phyloP scores from a whole-genome alignment of 2,888 invertebrate genomes.

The Penaeus monodon region DNA sequence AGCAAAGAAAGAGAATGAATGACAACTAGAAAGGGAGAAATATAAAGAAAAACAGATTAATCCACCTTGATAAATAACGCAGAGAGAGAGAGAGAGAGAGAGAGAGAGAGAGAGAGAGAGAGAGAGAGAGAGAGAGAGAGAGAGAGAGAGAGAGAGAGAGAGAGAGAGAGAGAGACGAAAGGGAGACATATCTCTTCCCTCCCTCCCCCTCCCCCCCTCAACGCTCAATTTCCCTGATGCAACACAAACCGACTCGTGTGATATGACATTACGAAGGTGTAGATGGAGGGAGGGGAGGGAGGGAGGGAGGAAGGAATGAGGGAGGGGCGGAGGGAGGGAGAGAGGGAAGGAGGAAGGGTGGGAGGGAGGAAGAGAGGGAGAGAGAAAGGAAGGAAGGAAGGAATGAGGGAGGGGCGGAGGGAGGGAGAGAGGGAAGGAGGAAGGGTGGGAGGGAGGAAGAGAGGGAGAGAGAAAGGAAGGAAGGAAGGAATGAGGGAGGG shows the following conservation, averaged over 20 bases:
- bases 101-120: constrained; percentile 28
- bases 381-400: no score
- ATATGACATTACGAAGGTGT: no score
- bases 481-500: not conserved
- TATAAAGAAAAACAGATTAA: not conserved
- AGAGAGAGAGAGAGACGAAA: not conserved
- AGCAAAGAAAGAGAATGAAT: not conserved
- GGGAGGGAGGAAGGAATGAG: not conserved
- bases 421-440: not conserved
- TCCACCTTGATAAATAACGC: no score
- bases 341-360: not conserved
- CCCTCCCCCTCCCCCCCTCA: no score
- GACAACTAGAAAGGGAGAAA: not conserved
- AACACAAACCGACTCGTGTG: no score
- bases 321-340: not conserved
- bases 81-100: constrained; percentile 14
- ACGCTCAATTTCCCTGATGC: no score
- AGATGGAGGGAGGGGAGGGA: not conserved
- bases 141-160: constrained; percentile 28
- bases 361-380: not conserved
- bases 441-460: not conserved
- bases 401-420: no score
- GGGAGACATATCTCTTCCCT: not conserved
- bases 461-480: not conserved
- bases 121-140: constrained; percentile 19